Base-by-base conservation (phyloP, 2,797 vertebrate genomes). In the Cuniculus paca region DNA sequence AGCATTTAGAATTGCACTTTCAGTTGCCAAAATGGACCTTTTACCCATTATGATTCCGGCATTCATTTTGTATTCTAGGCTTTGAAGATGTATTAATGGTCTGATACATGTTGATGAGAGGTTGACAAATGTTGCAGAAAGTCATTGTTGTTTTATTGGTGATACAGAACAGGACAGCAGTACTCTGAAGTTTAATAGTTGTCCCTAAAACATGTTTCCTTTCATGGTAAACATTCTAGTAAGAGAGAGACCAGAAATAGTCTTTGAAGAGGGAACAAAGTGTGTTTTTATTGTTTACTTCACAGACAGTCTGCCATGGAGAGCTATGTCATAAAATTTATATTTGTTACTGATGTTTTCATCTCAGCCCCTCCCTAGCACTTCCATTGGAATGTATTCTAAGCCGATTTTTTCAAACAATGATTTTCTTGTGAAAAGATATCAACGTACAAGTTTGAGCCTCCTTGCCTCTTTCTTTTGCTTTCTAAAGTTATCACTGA, bases 31-130 rank as follows among this genome's bases (percentile, higher is more conserved):
- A 81, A 91, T 77, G 39, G 1, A 61, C 58, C 39, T 96, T 74
- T 80, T 83, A 70, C 68, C 52, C 82, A 82, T 82, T 96, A 82
- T 83, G 79, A 80, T 92, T 82, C 93, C 97, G 92, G 91, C 86
- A 78, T 90, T 87, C 60, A 50, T 39, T 89, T 83, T 63, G 11
- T 78, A 61, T 78, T 81, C 31, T 28, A 94, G 78, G 79, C 83
- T 98, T 97, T 89, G 80, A 96, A 94, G 91, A 89, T 82, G 42
- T 50, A 61, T 87, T 89, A 84, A 81, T 90, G 84, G 80, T 81
- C 63, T 81, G 42, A 95, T 92, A 42, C 81, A 75, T n/a, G n/a
- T 52, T 79, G 74, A 94, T 65, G 91, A 91, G 82, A 83, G 86
- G 70, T 45, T 91, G 77, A 93, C 83, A 91, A 91, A 91, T 61